These are phyloP conservation scores for Lineus longissimus DNA, from an alignment of 1,140 invertebrate species.

Conservation along the genomic window DNA sequence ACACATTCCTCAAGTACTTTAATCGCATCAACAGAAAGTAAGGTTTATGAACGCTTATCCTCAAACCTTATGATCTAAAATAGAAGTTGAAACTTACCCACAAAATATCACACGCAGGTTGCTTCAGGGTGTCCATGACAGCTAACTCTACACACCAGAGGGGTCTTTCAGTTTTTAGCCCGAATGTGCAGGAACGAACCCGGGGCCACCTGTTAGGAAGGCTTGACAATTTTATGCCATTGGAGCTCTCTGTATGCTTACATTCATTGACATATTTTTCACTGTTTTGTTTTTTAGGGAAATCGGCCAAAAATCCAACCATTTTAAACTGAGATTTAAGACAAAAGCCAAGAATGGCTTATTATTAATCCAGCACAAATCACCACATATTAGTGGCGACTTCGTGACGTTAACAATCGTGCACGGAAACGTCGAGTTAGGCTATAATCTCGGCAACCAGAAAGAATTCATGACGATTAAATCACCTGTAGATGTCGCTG, in stretches of 20 bases:
- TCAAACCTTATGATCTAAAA: too few relatives aligned
- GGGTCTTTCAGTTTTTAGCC: too few relatives aligned
- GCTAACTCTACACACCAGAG: too few relatives aligned
- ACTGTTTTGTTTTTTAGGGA: conserved; percentile 46
- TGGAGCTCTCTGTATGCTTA: too few relatives aligned
- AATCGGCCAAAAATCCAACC: conserved; percentile 63
- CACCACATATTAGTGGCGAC: conserved; percentile 56
- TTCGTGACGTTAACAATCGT: conserved; percentile 64
- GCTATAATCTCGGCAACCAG: conserved; percentile 62
- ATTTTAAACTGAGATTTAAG: conserved; percentile 68
- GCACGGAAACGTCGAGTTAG: conserved; percentile 62
- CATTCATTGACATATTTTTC: too few relatives aligned
- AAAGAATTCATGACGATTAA: conserved; percentile 56
- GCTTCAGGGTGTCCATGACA: too few relatives aligned
- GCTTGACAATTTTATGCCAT: too few relatives aligned
- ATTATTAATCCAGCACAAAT: conserved; percentile 66
- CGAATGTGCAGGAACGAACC: too few relatives aligned
- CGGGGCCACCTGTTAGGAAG: too few relatives aligned
- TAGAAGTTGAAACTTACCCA: too few relatives aligned
- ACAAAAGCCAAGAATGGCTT: conserved; percentile 66
- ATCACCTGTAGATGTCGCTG: conserved; percentile 64
- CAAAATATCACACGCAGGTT: too few relatives aligned
- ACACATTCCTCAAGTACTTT: conserved; percentile 63
- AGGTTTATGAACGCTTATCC: too few relatives aligned
- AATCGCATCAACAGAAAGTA: conserved; percentile 63